Evolutionary conservation across 2,797 vertebrate species (phyloP).

Genomic region (Nannoperca australis): DNA sequence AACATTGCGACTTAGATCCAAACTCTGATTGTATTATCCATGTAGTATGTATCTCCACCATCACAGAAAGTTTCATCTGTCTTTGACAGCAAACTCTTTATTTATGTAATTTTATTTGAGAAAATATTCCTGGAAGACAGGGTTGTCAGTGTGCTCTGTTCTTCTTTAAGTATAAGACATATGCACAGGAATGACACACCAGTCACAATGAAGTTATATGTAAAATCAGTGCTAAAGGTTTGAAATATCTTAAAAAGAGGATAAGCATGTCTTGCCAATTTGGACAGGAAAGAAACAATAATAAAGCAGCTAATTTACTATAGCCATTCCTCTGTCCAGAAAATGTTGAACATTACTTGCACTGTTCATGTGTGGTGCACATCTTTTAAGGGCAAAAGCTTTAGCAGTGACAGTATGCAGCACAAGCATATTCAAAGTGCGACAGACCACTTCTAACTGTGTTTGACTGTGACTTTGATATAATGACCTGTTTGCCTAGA

Average conservation of each 20-base stretch:
- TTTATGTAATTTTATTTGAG: constrained; percentile 22
- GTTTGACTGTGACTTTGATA: constrained; percentile 49
- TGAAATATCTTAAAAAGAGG: background rate
- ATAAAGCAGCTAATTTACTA: background rate
- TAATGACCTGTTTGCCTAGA: constrained; percentile 62
- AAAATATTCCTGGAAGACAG: constrained; percentile 25
- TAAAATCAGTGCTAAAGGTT: constrained; percentile 5
- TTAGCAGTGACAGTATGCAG: constrained; percentile 9
- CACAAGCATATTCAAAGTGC: constrained; percentile 12
- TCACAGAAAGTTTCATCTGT: background rate
- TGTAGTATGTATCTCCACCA: background rate
- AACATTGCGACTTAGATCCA: constrained; percentile 5
- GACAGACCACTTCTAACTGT: constrained; percentile 38
- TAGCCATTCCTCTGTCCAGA: background rate
- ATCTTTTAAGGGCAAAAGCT: constrained; percentile 5
- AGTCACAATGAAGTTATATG: constrained; percentile 3
- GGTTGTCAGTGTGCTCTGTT: constrained; percentile 3
- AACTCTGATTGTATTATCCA: background rate
- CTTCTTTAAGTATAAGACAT: constrained; percentile 13
- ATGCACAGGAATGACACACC: background rate
- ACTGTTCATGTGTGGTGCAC: constrained; percentile 6
- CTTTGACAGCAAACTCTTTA: constrained; percentile 40
- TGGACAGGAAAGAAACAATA: constrained; percentile 12
- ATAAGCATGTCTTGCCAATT: background rate
- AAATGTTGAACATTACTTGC: background rate